Evolutionary conservation across 2,797 vertebrate species (phyloP), one percentile per base, ranked within the genome.

Genomic region (Tenualosa thibaudeaui): DNA sequence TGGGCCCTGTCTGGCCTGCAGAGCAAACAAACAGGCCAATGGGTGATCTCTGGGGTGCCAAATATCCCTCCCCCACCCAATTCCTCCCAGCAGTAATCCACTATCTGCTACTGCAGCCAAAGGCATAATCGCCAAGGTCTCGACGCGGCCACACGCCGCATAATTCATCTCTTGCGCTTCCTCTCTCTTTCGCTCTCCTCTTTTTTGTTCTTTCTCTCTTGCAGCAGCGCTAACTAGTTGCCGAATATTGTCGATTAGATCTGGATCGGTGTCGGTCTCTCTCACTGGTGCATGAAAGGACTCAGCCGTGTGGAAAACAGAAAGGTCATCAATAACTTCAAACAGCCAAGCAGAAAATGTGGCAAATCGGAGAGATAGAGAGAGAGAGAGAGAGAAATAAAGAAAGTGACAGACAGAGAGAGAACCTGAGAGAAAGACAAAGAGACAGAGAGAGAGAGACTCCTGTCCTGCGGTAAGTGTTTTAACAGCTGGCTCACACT

Each of bases 321-420:
- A 95, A 95, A 96, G 95, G 95, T 95, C 95, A 95, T 96, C 95
- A 95, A 96, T 96, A 96, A 95, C 95, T 94, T 94, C 93, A 93
- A 94, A 95, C 94, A 94, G 93, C 94, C 93, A 90, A 94, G 94
- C 94, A 95, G 94, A 95, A 96, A 95, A 96, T 94, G 91, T 92
- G 91, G 89, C 92, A 93, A 92, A 93, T 91, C 92, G 90, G 90
- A 91, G 90, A 40, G 37, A 71, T 31, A 71, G 68, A 40, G 65
- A 71, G 10, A 37, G 65, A 71, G 26, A 71, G 13, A 31, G 31
- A 71, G 65, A 37, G 26, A 37, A 4, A 31, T 26, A 71, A 26
- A 71, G 65, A 71, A 2, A 12, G 65, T 5, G 56, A 22, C 0
- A n/a, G 22, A 60, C 24, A 65, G 62, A 65, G 62, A 65, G n/a